phyloP scores from a whole-genome alignment of 2,797 vertebrate genomes.

The Sebastes cheni region DNA sequence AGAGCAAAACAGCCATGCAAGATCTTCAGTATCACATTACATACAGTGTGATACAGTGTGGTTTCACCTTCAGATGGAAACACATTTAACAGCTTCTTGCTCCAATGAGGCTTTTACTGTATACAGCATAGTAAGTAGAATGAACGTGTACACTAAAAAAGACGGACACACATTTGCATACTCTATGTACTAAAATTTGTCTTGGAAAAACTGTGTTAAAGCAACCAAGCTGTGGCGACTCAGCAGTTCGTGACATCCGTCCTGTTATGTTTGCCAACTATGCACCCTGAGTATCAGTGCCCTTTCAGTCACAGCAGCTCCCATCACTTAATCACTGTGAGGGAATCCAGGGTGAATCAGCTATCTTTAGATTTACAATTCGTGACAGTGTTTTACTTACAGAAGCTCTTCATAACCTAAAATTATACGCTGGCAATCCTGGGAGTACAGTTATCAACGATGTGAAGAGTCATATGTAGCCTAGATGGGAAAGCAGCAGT shows the following conservation, averaged over 20 bases:
- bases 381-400: background rate
- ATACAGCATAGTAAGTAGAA: background rate
- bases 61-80: background rate
- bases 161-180: background rate
- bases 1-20: background rate
- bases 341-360: background rate
- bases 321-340: constrained; percentile 2
- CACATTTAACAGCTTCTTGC: background rate
- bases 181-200: background rate
- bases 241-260: background rate
- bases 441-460: background rate
- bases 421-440: background rate
- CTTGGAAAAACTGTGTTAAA: background rate
- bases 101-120: background rate
- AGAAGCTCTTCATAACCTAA: background rate
- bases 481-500: background rate
- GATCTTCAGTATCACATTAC: background rate
- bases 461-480: background rate
- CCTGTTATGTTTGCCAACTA: constrained; percentile 9
- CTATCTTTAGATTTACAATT: background rate
- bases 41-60: background rate
- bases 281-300: background rate
- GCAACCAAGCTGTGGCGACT: background rate
- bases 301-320: constrained; percentile 11
- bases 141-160: background rate